Conservation (phyloP, 2,797 vertebrate genomes). For the Hypotaenidia okinawae region DNA sequence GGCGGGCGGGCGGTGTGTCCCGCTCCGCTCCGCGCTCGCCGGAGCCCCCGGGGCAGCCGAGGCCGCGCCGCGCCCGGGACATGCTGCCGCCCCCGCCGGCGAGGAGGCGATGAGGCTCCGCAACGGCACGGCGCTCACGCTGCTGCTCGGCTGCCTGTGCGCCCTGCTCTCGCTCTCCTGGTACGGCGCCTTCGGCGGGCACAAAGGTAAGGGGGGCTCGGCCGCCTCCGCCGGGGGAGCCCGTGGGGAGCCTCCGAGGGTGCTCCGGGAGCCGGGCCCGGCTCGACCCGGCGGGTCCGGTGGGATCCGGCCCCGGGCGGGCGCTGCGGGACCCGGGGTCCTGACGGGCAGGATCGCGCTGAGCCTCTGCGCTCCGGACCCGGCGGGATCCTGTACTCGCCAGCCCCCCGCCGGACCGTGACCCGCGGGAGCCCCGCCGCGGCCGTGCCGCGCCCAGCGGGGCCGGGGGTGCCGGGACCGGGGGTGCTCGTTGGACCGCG, state of each 20-base stretch:
- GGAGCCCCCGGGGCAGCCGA: conserved; percentile 32
- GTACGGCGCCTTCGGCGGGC: conserved; percentile 96
- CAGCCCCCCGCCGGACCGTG: not conserved
- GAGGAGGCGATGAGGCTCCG: conserved; percentile 96
- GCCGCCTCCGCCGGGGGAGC: not conserved
- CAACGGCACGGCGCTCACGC: conserved; percentile 96
- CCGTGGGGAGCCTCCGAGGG: no score
- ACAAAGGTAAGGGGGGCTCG: conserved; percentile 86
- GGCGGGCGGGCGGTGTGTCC: not conserved
- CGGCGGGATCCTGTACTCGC: not conserved
- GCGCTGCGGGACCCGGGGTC: not conserved
- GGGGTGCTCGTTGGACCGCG: not conserved
- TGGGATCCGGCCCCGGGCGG: not conserved
- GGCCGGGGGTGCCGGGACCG: not conserved
- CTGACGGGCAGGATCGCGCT: not conserved
- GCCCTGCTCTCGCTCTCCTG: conserved; percentile 94
- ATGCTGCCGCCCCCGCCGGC: conserved; percentile 85
- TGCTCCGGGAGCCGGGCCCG: not conserved
- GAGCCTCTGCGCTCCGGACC: not conserved
- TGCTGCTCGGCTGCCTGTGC: conserved; percentile 92
- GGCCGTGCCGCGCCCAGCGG: not conserved
- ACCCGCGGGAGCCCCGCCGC: not conserved
- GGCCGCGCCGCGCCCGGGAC: conserved; percentile 79
- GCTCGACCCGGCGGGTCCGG: no score
- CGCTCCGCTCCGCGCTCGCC: not conserved